Evolutionary conservation across 2,797 vertebrate species (phyloP).

Genomic region (Gila robusta): DNA sequence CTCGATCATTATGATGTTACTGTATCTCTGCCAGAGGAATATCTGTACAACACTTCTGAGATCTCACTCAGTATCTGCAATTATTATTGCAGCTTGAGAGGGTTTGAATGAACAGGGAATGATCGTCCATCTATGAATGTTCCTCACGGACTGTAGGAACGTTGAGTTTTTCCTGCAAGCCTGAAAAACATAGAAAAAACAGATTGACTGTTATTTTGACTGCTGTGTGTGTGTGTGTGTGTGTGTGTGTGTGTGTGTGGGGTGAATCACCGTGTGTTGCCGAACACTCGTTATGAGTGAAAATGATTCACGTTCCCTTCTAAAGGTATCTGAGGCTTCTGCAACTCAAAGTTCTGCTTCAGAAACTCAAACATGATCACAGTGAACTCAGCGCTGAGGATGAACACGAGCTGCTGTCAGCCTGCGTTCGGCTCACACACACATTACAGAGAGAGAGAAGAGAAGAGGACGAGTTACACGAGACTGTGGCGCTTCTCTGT

Average conservation of each 20-base stretch:
- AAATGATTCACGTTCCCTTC: neutral
- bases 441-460: neutral
- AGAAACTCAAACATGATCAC: neutral
- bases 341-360: neutral
- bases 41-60: too few relatives aligned
- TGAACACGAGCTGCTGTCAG: neutral
- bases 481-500: slow-evolving; percentile 35
- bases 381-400: neutral
- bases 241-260: neutral
- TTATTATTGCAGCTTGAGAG: neutral
- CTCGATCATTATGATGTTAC: neutral
- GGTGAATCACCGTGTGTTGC: neutral
- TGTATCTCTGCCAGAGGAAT: too few relatives aligned
- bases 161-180: too few relatives aligned
- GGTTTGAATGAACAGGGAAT: neutral
- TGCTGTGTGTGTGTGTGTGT: neutral
- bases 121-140: slow-evolving; percentile 15
- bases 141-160: neutral
- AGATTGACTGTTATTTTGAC: neutral
- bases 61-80: neutral
- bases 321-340: neutral
- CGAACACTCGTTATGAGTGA: neutral
- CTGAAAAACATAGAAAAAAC: neutral
- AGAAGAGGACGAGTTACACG: neutral
- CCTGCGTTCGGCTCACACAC: neutral